Conservation (phyloP, 2,113 vertebrate species). For the Hepsetus odoe region DNA sequence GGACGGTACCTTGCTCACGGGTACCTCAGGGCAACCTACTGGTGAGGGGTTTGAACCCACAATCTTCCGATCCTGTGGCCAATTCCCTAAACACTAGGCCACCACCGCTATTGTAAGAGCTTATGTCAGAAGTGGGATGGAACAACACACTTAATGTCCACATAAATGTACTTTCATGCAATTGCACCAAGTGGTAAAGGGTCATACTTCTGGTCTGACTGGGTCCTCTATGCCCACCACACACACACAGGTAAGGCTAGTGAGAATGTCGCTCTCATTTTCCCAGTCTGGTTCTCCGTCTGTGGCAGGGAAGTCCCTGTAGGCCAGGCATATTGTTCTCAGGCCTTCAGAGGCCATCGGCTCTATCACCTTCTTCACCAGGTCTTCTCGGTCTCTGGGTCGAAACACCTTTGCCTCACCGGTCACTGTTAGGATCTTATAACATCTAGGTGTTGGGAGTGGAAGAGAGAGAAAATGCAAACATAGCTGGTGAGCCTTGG, state of each 20-base stretch:
- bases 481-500: conserved; percentile 63
- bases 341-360: conserved; percentile 98
- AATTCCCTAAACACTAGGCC: too few relatives aligned
- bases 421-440: conserved; percentile 89
- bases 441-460: conserved; percentile 83
- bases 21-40: too few relatives aligned
- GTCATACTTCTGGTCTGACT: conserved; percentile 90
- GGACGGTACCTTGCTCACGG: too few relatives aligned
- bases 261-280: conserved; percentile 92
- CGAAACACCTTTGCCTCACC: conserved; percentile 93
- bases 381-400: conserved; percentile 92
- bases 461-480: not conserved
- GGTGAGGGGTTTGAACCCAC: too few relatives aligned
- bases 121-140: too few relatives aligned
- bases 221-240: conserved; percentile 99
- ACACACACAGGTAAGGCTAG: conserved; percentile 90
- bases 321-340: conserved; percentile 95
- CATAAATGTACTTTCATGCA: not conserved
- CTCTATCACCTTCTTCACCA: conserved; percentile 95
- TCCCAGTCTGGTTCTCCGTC: conserved; percentile 97
- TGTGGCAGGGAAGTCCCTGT: conserved; percentile 89
- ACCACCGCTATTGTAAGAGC: too few relatives aligned
- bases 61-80: too few relatives aligned
- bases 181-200: not conserved
- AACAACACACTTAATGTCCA: too few relatives aligned